These are phyloP conservation scores for Tarsius wallacei DNA, from an alignment of 2,797 vertebrate species.

Conservation along the genomic window DNA sequence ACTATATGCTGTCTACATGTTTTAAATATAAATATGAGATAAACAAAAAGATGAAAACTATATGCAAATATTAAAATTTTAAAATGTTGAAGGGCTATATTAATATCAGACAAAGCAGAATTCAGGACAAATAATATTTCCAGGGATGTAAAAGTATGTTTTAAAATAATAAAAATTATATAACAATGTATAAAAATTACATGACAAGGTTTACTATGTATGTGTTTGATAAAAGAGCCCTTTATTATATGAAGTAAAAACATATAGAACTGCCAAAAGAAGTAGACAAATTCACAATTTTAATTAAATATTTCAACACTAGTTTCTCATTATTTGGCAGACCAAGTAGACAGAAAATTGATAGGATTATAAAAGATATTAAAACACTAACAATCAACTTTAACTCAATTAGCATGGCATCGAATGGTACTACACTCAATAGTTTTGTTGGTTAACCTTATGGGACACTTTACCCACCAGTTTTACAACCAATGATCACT, in stretches of 20 bases:
- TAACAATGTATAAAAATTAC: background rate
- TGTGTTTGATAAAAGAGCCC: constrained; percentile 28
- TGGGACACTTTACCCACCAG: background rate
- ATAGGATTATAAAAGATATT: background rate
- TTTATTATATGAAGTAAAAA: background rate
- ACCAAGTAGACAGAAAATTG: constrained; percentile 15
- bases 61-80: constrained; percentile 36
- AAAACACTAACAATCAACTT: background rate
- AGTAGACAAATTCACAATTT: too few relatives aligned
- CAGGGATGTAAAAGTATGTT: background rate
- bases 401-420: too few relatives aligned
- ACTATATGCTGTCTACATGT: background rate
- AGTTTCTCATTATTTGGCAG: constrained; percentile 10
- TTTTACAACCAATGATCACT: background rate
- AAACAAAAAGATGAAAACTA: background rate
- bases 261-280: too few relatives aligned
- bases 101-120: constrained; percentile 22
- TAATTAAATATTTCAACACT: too few relatives aligned
- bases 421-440: background rate
- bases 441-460: background rate
- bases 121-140: constrained; percentile 40
- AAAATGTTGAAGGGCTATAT: background rate
- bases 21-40: constrained; percentile 48
- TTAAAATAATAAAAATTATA: constrained; percentile 38
- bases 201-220: background rate